Evolutionary conservation across 2,888 invertebrate species (phyloP), one percentile per base, ranked within the genome.

Genomic region (Ennomos erosarius): DNA sequence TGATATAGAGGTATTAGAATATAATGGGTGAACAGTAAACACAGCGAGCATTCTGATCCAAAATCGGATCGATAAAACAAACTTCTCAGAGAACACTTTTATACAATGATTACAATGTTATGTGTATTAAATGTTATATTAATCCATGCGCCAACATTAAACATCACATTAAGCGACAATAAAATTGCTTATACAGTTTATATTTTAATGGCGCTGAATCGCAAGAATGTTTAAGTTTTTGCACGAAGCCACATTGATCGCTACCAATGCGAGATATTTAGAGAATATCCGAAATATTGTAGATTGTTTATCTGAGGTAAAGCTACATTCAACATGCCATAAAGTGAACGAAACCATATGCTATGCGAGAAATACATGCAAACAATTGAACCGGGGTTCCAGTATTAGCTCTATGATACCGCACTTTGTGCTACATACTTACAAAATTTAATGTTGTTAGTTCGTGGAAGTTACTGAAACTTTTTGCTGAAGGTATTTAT

Each of bases 341-440:
- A 78, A 80, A 75, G 67, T 75, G 73, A 79, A 67, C 65, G 62
- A 74, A 75, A 78, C 78, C 78, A 79, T 70, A 73, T 75, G 78
- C 67, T 73, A 55, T 66, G 66, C 58, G 68, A 55, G 70, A 58
- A 62, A 68, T 78, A 69, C 70, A 68, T 71, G 70, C 74, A 76
- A 85, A 82, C 84, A 81, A 80, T 81, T 68, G 69, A 73, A 78
- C 73, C 67, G 63, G 73, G 71, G 68, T 63, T 77, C 81, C 75
- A 80, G 76, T 82, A 81, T 81, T 82, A 85, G 81, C 68, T 62
- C 69, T 63, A 59, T 67, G 64, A 65, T 61, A 59, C 53, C 45
- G 44, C 48, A 59, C 54, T 61, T 62, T 56, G 45, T 11, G 42
- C 39, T 40, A 47, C 36, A 36, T 5, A 39, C 54, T 54, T 42